A percentile compares a stretch with the other conserved stretches of the same genome.
These are phyloP conservation scores for Mesoclemmys tuberculata DNA, from an alignment of 2,113 vertebrate species.

Conservation along the genomic window DNA sequence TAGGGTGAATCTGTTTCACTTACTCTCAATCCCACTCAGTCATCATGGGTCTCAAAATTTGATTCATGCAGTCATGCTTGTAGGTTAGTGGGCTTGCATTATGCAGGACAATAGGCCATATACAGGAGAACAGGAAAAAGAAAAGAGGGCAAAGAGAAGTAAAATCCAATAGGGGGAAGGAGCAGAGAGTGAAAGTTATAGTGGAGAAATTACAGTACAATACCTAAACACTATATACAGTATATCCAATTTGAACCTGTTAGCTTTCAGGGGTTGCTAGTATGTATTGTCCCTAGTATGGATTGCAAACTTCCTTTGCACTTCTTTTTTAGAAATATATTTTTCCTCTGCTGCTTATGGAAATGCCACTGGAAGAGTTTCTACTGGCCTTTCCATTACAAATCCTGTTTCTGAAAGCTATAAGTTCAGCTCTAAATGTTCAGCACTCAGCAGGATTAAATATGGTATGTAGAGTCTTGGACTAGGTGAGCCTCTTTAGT, in stretches of 20 bases:
- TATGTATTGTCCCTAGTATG: not conserved
- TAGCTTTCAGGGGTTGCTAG: not conserved
- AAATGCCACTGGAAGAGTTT: not conserved
- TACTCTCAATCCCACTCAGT: not conserved
- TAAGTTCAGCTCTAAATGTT: not conserved
- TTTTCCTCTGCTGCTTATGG: not conserved
- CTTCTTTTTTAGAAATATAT: not conserved
- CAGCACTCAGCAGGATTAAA: not conserved
- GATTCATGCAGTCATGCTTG: not conserved
- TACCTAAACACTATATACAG: accelerated
- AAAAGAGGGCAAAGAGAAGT: no score
- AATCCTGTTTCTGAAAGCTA: not conserved
- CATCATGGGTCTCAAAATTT: not conserved
- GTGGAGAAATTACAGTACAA: not conserved
- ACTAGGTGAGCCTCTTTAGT: not conserved
- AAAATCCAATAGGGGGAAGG: not conserved
- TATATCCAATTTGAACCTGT: not conserved
- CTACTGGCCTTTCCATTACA: not conserved
- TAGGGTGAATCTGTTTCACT: accelerated
- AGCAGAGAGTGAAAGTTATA: not conserved
- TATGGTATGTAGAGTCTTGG: not conserved
- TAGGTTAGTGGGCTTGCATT: not conserved
- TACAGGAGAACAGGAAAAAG: not conserved
- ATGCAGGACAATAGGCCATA: not conserved
- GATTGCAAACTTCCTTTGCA: not conserved